Evolutionary conservation across 2,797 vertebrate genomes (phyloP).

Genomic region (Ptychobarbus kaznakovi): DNA sequence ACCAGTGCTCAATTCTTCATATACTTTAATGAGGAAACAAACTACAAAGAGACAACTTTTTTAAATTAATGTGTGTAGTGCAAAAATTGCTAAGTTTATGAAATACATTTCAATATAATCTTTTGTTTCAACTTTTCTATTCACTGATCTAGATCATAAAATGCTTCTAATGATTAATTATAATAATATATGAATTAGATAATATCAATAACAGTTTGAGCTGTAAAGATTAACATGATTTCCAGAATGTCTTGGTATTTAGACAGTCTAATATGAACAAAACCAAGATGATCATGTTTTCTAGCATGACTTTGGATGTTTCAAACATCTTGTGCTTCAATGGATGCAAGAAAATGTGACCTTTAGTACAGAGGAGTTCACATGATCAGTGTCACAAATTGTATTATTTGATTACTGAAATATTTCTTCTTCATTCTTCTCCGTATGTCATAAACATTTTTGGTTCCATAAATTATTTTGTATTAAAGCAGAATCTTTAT

Average conservation of each 20-base stretch:
- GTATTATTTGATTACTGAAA: not conserved
- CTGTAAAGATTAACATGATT: not conserved
- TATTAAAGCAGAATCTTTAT: not conserved
- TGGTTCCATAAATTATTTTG: not conserved
- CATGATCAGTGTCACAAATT: not conserved
- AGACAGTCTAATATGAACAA: not conserved
- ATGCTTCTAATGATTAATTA: not conserved
- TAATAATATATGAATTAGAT: not conserved
- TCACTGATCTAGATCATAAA: not conserved
- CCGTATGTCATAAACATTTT: not conserved
- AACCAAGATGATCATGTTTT: not conserved
- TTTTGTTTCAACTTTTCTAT: not conserved
- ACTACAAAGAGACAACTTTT: not conserved
- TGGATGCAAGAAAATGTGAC: not conserved
- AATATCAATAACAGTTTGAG: not conserved
- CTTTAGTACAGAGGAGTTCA: constrained; percentile 8
- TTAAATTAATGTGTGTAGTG: not conserved
- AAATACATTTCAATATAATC: not conserved
- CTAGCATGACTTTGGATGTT: not conserved
- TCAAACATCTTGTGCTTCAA: not conserved
- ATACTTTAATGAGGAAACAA: not conserved
- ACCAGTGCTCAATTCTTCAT: not conserved
- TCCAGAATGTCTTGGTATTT: not conserved
- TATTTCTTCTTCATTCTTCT: not conserved
- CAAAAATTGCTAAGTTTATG: not conserved